Conservation (phyloP, 2,888 invertebrate species). For the Kryphioiulus occultus region DNA sequence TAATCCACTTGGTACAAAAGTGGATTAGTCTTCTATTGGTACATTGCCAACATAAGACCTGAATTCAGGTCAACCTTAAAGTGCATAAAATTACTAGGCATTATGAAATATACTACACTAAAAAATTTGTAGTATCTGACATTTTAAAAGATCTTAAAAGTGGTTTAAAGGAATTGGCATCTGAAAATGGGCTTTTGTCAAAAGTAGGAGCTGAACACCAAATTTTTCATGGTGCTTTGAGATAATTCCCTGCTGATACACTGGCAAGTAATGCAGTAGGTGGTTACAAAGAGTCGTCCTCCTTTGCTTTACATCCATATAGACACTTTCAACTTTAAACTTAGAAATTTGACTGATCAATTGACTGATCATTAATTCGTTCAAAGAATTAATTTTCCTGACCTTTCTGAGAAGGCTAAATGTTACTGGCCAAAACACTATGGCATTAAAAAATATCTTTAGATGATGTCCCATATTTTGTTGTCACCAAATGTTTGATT, state of each 20-base stretch:
- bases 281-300: conserved; percentile 24
- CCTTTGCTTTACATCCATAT: conserved; percentile 20
- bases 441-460: neutral
- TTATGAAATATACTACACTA: conserved; percentile 7
- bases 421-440: conserved; percentile 12
- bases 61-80: conserved; percentile 1
- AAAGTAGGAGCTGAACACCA: neutral
- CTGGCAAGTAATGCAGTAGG: conserved; percentile 46
- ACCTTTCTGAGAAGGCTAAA: neutral
- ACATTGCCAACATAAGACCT: neutral
- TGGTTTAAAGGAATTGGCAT: neutral
- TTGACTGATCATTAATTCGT: neutral
- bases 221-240: conserved; percentile 22
- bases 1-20: conserved; percentile 44
- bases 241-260: conserved; percentile 44
- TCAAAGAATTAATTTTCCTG: neutral
- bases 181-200: neutral
- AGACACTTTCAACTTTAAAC: neutral
- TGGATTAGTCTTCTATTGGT: conserved; percentile 44
- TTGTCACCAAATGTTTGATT: neutral
- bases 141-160: conserved; percentile 9
- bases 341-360: neutral
- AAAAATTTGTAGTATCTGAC: conserved; percentile 35
- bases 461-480: conserved; percentile 39
- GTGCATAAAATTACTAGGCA: conserved; percentile 9